Base-by-base conservation (phyloP, 2,113 vertebrate genomes). In the Dendropsophus ebraccatus region DNA sequence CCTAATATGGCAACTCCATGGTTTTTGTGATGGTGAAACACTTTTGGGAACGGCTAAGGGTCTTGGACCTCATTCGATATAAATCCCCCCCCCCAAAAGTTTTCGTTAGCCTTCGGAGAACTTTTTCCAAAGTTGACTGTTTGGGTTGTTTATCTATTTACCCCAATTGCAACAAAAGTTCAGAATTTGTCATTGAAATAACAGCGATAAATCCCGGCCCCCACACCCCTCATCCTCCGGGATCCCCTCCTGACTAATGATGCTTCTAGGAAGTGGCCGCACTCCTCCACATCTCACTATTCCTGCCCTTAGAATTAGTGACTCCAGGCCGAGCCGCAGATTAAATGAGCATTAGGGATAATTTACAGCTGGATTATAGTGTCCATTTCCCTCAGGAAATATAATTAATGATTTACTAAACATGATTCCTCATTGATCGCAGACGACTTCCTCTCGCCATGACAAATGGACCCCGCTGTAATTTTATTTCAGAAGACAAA, bases 331-430 rank as follows among this genome's bases (percentile, higher is more conserved):
- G 85, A 84, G 58, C 49, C 13, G 84, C 90, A 88, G 58, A 88
- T 72, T 35, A 80, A 67, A 73, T 86, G 12, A 87, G 5, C 41
- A 88, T 92, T 89, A 88, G 90, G 87, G 41, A 86, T 87, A 89
- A 88, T 74, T 82, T 37, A 73, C 93, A 92, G 90, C 87, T 90
- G 88, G 88, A 89, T 92, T 91, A 87, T 78, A 67, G 54, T 35
- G 90, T 83, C 89, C 49, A 78, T 78, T 90, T 91, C 90, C 80
- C 84, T 78, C 88, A 85, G 89, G 87, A 93, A 91, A 89, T 86
- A 88, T 85, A 91, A 89, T 90, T 90, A 89, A 90, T 90, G 92
- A 89, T 92, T 91, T 91, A 89, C 69, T 89, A 91, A 89, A 90
- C 88, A 80, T 73, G 58, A 17, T 84, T 92, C 86, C 37, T 84